These are phyloP conservation scores for Liparis tanakae DNA, from an alignment of 2,797 vertebrate genomes.

Conservation along the genomic window DNA sequence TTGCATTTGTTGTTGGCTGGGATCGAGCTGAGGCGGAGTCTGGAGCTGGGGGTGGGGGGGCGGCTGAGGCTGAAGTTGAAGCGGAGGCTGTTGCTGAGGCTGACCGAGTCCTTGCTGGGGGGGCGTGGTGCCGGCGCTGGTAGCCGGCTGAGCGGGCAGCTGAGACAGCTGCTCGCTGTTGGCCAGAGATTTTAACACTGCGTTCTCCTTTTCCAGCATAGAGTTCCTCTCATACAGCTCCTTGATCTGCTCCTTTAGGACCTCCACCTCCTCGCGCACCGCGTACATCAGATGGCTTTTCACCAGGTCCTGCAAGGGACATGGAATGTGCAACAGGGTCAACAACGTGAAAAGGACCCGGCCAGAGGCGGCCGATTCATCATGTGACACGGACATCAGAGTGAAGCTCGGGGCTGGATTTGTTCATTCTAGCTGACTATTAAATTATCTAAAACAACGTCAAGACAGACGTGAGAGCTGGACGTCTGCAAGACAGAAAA, in stretches of 20 bases:
- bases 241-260: slow-evolving; percentile 99
- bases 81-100: slow-evolving; percentile 46
- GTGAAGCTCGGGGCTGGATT: slow-evolving; percentile 6
- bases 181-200: slow-evolving; percentile 96
- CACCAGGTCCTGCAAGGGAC: slow-evolving; percentile 91
- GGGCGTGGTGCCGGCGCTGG: slow-evolving; percentile 79
- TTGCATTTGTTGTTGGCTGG: slow-evolving; percentile 83
- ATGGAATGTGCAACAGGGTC: slow-evolving; percentile 6
- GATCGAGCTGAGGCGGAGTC: slow-evolving; percentile 63
- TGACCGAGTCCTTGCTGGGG: slow-evolving; percentile 74
- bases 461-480: not conserved
- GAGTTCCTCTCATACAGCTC: slow-evolving; percentile 99
- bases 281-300: slow-evolving; percentile 99
- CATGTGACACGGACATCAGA: slow-evolving; percentile 7
- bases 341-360: slow-evolving; percentile 8
- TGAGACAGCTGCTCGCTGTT: slow-evolving; percentile 97
- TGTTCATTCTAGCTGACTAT: slow-evolving; percentile 1
- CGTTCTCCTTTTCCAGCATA: slow-evolving; percentile 97
- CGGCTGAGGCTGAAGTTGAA: slow-evolving; percentile 39
- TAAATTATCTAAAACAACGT: not conserved
- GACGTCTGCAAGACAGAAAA: not conserved
- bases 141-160: slow-evolving; percentile 83
- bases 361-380: slow-evolving; percentile 3
- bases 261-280: slow-evolving; percentile 99
- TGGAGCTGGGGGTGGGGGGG: slow-evolving; percentile 72